Conservation (phyloP, 1,140 invertebrate species). For the Planococcus citri region DNA sequence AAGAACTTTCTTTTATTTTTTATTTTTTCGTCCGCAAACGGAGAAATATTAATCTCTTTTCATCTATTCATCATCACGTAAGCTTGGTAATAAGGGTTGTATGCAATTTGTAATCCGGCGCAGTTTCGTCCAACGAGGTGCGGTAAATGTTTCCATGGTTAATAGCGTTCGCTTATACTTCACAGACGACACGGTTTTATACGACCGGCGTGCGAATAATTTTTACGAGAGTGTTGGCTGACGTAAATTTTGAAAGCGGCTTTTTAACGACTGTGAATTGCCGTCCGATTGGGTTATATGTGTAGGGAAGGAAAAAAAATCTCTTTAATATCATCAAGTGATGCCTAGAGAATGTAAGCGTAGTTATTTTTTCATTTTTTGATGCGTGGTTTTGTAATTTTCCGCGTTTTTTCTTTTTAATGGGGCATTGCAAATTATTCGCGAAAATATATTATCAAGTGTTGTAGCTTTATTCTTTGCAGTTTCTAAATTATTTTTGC, state of each 20-base stretch:
- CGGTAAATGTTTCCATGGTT: no score
- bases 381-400: neutral
- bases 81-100: neutral
- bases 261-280: neutral
- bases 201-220: no score
- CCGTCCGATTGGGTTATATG: neutral
- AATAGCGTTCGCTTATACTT: no score
- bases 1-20: neutral
- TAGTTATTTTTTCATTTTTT: neutral
- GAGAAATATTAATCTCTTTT: neutral
- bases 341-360: neutral
- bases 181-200: no score
- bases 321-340: neutral
- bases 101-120: neutral
- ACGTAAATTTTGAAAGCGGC: neutral
- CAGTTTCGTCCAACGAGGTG: neutral
- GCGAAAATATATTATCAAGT: no score
- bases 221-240: neutral
- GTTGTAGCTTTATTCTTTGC: no score
- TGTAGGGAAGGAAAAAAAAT: neutral
- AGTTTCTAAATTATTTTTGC: no score
- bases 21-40: neutral
- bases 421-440: no score
- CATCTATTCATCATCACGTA: conserved; percentile 3
- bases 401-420: no score